Evolutionary conservation across 2,888 invertebrate genomes (phyloP).

Genomic region (Andrena fulva): DNA sequence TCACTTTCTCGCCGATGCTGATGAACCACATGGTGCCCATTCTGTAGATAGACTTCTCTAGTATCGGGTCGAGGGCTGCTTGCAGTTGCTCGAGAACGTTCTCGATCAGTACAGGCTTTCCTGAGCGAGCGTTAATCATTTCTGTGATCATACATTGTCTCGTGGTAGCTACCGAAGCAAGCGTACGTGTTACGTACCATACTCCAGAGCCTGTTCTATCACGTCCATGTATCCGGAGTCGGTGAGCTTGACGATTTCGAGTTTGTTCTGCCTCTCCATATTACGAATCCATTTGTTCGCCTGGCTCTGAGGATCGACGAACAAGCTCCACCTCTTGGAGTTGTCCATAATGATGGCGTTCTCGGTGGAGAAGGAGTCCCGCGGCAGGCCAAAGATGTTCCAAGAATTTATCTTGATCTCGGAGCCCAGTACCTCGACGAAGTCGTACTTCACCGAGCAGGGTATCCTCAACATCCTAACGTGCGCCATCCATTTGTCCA

Average conservation of each 20-base stretch:
- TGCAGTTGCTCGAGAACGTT: constrained; percentile 87
- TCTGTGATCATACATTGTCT: neutral
- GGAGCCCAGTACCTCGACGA: constrained; percentile 86
- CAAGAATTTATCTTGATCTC: constrained; percentile 87
- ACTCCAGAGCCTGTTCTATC: constrained; percentile 56
- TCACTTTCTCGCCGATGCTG: constrained; percentile 85
- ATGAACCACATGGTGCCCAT: constrained; percentile 86
- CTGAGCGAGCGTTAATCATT: constrained; percentile 58
- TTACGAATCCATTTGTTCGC: constrained; percentile 88
- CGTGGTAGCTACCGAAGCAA: neutral
- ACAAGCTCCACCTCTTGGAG: constrained; percentile 86
- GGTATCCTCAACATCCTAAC: constrained; percentile 85
- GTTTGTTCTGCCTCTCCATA: constrained; percentile 86
- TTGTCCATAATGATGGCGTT: constrained; percentile 88
- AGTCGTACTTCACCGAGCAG: constrained; percentile 85
- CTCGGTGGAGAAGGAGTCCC: constrained; percentile 88
- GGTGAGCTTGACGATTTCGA: constrained; percentile 86
- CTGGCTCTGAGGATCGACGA: constrained; percentile 89
- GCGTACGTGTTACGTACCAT: constrained; percentile 35
- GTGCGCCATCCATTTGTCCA: constrained; percentile 85
- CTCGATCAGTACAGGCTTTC: constrained; percentile 89
- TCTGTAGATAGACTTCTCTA: constrained; percentile 85
- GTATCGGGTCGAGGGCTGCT: constrained; percentile 86
- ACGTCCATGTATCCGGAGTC: constrained; percentile 85
- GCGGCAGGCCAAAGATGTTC: constrained; percentile 87